Conservation (phyloP, 1,140 invertebrate genomes). For the Orius laevigatus region DNA sequence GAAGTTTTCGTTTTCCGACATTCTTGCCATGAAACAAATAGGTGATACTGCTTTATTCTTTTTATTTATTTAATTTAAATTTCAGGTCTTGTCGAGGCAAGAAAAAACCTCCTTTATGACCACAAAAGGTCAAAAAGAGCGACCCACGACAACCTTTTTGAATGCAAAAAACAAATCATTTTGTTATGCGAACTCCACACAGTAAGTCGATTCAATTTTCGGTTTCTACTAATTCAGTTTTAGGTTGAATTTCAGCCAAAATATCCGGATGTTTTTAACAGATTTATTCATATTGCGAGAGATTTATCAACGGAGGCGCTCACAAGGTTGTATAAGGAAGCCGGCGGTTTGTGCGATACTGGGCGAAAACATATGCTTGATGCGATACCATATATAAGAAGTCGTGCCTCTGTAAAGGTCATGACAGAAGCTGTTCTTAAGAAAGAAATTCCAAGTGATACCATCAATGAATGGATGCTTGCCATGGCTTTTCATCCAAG, state of each 20-base stretch:
- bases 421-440: slow-evolving; percentile 64
- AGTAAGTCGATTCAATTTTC: neutral
- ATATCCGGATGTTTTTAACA: too few species aligned
- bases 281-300: neutral
- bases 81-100: neutral
- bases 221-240: neutral
- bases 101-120: too few species aligned
- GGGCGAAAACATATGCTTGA: slow-evolving; percentile 65
- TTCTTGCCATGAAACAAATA: neutral
- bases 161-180: neutral
- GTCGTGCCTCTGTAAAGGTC: slow-evolving; percentile 52
- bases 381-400: slow-evolving; percentile 69
- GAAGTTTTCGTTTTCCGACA: neutral
- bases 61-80: slow-evolving; percentile 1
- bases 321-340: slow-evolving; percentile 32
- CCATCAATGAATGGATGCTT: slow-evolving; percentile 54
- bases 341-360: too few species aligned
- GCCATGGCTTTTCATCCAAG: slow-evolving; percentile 58
- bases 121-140: too few species aligned
- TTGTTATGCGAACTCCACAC: neutral
- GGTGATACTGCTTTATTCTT: slow-evolving; percentile 2
- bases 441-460: slow-evolving; percentile 33
- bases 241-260: neutral
- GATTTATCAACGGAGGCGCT: slow-evolving; percentile 8
- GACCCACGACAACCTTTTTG: neutral